Percentiles rank a stretch among this genome's conserved stretches.
Evolutionary conservation across 2,888 invertebrate genomes (phyloP).

Genomic region (Barypeithes pellucidus): DNA sequence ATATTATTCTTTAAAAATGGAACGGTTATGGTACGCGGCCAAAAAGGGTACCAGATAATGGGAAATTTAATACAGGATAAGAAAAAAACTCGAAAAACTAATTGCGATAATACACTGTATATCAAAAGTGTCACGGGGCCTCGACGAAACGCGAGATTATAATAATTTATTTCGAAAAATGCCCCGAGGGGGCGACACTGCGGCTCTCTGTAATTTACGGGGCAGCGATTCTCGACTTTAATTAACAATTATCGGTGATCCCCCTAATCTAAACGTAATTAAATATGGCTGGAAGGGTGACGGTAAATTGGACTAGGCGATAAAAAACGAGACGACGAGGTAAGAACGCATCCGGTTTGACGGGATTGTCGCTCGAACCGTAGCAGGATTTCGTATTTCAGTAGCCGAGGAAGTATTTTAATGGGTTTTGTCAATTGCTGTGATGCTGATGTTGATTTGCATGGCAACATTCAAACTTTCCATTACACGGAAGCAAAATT

Average conservation of each 20-base stretch:
- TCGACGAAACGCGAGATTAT: conserved; percentile 50
- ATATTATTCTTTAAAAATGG: too few species aligned
- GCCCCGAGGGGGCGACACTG: conserved; percentile 53
- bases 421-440: neutral
- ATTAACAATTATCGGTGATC: conserved; percentile 54
- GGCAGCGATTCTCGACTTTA: conserved; percentile 49
- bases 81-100: conserved; percentile 46
- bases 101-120: conserved; percentile 53
- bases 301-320: conserved; percentile 36
- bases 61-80: conserved; percentile 32
- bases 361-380: neutral
- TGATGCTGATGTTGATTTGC: too few species aligned
- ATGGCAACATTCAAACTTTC: too few species aligned
- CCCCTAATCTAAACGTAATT: conserved; percentile 55
- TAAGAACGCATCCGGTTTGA: neutral
- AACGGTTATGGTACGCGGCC: neutral
- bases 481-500: too few species aligned
- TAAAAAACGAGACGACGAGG: conserved; percentile 21
- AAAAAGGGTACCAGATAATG: conserved; percentile 18
- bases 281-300: conserved; percentile 43
- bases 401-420: neutral
- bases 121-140: conserved; percentile 52
- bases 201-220: conserved; percentile 51
- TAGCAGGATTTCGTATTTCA: too few species aligned
- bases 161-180: conserved; percentile 56